Evolutionary conservation across 2,113 vertebrate genomes (phyloP).

Genomic region (Gavia stellata): DNA sequence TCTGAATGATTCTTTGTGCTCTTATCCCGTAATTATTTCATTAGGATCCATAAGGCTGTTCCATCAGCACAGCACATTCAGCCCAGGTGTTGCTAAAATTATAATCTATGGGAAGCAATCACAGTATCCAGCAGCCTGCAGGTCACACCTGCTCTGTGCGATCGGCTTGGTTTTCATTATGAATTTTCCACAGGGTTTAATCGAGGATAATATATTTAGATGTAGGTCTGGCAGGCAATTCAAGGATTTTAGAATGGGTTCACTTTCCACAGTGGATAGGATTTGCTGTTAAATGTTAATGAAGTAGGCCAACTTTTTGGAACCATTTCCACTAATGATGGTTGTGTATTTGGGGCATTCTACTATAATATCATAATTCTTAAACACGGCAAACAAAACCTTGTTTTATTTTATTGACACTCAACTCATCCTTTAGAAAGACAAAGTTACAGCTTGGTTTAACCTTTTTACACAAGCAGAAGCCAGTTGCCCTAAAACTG

Average conservation of each 20-base stretch:
- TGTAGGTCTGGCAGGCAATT: not conserved
- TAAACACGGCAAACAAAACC: not conserved
- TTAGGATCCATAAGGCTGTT: not conserved
- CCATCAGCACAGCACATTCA: not conserved
- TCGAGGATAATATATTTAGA: not conserved
- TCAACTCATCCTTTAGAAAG: not conserved
- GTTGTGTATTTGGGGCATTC: not conserved
- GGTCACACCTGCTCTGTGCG: not conserved
- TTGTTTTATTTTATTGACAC: not conserved
- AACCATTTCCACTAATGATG: not conserved
- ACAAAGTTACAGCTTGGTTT: not conserved
- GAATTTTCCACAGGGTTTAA: constrained; percentile 27
- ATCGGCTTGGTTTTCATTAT: not conserved
- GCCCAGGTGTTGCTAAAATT: constrained; percentile 26
- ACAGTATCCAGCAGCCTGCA: not conserved
- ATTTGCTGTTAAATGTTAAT: not conserved
- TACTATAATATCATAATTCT: not conserved
- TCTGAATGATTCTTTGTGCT: constrained; percentile 24
- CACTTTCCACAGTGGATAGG: not conserved
- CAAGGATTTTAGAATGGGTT: not conserved
- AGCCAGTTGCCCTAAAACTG: not conserved
- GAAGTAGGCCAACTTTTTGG: not conserved
- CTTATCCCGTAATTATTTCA: constrained; percentile 5
- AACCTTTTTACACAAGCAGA: not conserved
- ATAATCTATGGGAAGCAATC: not conserved